Conservation (phyloP, 2,797 vertebrate genomes). For the Argyrosomus regius region DNA sequence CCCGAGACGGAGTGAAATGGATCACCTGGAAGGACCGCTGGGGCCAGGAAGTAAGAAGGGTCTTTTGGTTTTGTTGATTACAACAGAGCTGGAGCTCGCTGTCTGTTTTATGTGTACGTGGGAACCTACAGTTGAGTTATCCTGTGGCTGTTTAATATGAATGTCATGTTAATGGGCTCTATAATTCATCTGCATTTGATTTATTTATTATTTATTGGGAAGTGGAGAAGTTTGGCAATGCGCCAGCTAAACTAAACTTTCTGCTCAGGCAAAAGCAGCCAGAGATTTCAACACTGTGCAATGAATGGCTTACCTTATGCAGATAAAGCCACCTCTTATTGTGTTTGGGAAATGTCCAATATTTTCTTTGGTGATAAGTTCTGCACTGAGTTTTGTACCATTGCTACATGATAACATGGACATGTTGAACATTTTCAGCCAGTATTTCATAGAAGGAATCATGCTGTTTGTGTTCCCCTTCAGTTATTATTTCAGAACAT, state of each 20-base stretch:
- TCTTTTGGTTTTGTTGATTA: conserved; percentile 9
- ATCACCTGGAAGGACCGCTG: conserved; percentile 94
- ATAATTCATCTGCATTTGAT: conserved; percentile 33
- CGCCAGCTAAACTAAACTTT: conserved; percentile 16
- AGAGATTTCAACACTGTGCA: conserved; percentile 12
- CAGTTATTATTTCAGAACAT: conserved; percentile 21
- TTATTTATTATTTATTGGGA: conserved; percentile 31
- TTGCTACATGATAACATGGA: background rate
- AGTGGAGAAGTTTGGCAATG: conserved; percentile 3
- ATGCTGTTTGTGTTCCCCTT: conserved; percentile 5
- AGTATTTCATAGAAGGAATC: conserved; percentile 10
- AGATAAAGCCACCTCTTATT: conserved; percentile 21
- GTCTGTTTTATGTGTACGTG: background rate
- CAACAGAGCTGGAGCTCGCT: background rate
- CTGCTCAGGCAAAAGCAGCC: conserved; percentile 16
- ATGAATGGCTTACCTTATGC: conserved; percentile 27
- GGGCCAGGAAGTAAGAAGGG: conserved; percentile 88
- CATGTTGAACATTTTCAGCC: conserved; percentile 3
- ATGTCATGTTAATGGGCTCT: conserved; percentile 27
- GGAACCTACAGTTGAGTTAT: background rate
- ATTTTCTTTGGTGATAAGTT: conserved; percentile 32
- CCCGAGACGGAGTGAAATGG: conserved; percentile 91
- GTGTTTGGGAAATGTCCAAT: conserved; percentile 30
- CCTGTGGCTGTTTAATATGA: conserved; percentile 30
- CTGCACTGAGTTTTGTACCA: conserved; percentile 11